Evolutionary conservation across 2,888 invertebrate species (phyloP).

Genomic region (Apodemia zela): DNA sequence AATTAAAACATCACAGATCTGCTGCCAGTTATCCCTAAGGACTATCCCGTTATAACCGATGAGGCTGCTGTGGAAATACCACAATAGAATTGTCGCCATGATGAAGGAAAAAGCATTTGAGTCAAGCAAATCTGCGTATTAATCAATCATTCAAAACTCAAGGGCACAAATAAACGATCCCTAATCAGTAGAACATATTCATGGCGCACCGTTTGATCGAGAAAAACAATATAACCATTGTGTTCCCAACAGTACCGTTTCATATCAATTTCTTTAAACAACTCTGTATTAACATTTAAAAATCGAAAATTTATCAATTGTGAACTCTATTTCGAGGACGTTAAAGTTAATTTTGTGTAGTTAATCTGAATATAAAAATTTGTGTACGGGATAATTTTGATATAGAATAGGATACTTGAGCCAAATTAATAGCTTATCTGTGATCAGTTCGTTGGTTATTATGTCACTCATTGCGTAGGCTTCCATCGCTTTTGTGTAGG

Average conservation of each 20-base stretch:
- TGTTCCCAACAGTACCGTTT: slow-evolving; percentile 54
- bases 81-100: no score
- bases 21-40: no score
- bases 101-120: slow-evolving; percentile 5
- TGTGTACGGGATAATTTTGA: slow-evolving; percentile 47
- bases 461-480: slow-evolving; percentile 68
- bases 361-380: slow-evolving; percentile 32
- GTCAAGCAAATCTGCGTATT: slow-evolving; percentile 39
- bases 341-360: slow-evolving; percentile 22
- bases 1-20: no score
- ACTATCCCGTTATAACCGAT: no score
- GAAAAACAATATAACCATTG: slow-evolving; percentile 64
- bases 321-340: slow-evolving; percentile 27
- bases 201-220: slow-evolving; percentile 37
- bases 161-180: slow-evolving; percentile 41
- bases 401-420: slow-evolving; percentile 66
- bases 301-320: slow-evolving; percentile 23
- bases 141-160: slow-evolving; percentile 48
- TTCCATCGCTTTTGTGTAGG: slow-evolving; percentile 43
- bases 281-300: slow-evolving; percentile 18
- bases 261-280: slow-evolving; percentile 56
- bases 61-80: no score
- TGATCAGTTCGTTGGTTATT: slow-evolving; percentile 66
- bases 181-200: slow-evolving; percentile 56
- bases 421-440: slow-evolving; percentile 76